A percentile compares a stretch with the other conserved stretches of the same genome.
These are phyloP conservation scores for Lipophrys pholis DNA, from an alignment of 2,113 vertebrate species.

Conservation along the genomic window DNA sequence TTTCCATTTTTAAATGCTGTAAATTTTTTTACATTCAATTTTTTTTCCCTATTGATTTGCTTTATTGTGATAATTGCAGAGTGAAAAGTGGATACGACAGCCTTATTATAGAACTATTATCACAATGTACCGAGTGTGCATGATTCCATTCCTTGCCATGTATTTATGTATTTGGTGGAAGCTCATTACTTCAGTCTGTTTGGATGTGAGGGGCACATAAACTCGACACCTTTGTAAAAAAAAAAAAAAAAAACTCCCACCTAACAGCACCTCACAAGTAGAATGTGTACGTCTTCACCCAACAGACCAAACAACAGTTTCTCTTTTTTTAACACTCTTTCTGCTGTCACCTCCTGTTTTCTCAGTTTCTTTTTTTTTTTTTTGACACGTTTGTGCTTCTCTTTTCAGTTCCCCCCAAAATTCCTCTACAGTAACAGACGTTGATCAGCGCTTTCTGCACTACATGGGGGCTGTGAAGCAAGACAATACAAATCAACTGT, in stretches of 20 bases:
- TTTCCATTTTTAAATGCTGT: too few species aligned
- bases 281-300: conserved; percentile 53
- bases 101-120: neutral
- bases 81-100: too few species aligned
- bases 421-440: conserved; percentile 5
- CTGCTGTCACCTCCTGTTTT: neutral
- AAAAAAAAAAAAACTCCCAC: conserved; percentile 40
- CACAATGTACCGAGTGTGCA: neutral
- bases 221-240: conserved; percentile 28
- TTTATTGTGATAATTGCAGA: too few species aligned
- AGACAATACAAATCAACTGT: conserved; percentile 17
- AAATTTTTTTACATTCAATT: too few species aligned
- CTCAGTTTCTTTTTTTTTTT: conserved; percentile 15
- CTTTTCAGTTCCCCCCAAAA: neutral
- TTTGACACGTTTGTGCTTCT: neutral
- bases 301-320: conserved; percentile 41
- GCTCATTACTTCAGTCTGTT: conserved; percentile 33
- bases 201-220: conserved; percentile 49
- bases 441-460: conserved; percentile 14
- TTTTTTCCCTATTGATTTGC: too few species aligned
- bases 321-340: conserved; percentile 9
- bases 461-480: conserved; percentile 8
- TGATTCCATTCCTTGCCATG: neutral
- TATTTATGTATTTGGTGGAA: neutral
- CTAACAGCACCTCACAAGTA: conserved; percentile 21